phyloP scores from a whole-genome alignment of 2,113 vertebrate genomes.

The Plecturocebus donacophilus region DNA sequence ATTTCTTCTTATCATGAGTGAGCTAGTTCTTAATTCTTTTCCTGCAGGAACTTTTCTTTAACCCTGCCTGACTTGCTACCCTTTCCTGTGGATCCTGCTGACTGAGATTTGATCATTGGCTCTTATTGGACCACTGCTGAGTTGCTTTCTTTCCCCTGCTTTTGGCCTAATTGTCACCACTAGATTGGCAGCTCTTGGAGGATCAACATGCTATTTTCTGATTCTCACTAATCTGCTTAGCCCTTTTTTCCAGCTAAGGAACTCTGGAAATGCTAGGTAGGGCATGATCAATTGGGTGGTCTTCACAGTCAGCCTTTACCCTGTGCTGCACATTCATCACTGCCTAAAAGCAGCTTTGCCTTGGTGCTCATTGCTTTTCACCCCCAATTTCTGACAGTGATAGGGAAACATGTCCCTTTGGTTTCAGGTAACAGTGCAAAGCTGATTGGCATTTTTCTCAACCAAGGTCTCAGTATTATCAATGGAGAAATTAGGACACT shows the following conservation, averaged over 20 bases:
- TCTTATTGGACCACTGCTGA: neutral
- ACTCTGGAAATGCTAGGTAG: neutral
- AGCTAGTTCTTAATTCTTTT: neutral
- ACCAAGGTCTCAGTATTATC: neutral
- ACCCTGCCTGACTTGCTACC: neutral
- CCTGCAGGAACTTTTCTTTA: neutral
- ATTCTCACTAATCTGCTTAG: neutral
- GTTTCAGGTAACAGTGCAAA: neutral
- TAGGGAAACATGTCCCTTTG: neutral
- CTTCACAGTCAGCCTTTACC: neutral
- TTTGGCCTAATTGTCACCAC: neutral
- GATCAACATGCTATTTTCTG: neutral
- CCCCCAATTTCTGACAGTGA: neutral
- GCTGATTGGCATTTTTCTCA: neutral
- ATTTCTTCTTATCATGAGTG: neutral
- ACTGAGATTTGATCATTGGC: neutral
- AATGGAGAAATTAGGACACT: neutral
- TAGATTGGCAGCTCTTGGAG: neutral
- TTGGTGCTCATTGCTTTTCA: neutral
- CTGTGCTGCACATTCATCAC: neutral
- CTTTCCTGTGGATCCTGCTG: neutral
- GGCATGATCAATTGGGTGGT: too few relatives aligned
- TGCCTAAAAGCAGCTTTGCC: neutral
- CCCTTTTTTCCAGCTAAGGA: neutral
- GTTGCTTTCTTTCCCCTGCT: neutral